phyloP scores from a whole-genome alignment of 2,888 invertebrate species.

The Trisateles emortualis region DNA sequence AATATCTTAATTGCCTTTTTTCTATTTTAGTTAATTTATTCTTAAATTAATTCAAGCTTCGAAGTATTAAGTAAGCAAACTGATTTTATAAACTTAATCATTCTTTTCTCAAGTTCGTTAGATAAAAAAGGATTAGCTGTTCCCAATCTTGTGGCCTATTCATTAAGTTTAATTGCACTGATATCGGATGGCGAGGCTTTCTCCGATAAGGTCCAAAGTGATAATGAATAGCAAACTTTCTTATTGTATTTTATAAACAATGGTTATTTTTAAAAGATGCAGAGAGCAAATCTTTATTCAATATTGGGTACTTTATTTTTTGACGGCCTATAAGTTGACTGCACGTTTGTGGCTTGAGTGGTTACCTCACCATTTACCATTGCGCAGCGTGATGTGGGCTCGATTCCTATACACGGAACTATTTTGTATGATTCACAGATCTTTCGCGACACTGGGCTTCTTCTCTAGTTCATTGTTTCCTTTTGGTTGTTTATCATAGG shows the following conservation, averaged over 20 bases:
- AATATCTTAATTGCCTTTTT: neutral
- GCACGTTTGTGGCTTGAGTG: no score
- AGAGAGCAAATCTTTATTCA: neutral
- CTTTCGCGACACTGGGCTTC: no score
- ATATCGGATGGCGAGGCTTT: slow-evolving; percentile 23
- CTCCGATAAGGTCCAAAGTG: slow-evolving; percentile 30
- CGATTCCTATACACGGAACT: no score
- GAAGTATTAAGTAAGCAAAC: slow-evolving; percentile 11
- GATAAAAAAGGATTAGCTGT: slow-evolving; percentile 29
- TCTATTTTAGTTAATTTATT: slow-evolving; percentile 8
- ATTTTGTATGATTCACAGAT: no score
- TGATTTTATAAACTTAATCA: slow-evolving; percentile 20
- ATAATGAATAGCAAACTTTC: slow-evolving; percentile 35
- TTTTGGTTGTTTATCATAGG: no score
- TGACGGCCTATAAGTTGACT: no score
- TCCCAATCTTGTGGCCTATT: slow-evolving; percentile 33
- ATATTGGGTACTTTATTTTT: no score
- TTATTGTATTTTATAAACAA: slow-evolving; percentile 36
- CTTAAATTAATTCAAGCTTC: slow-evolving; percentile 29
- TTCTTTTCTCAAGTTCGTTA: slow-evolving; percentile 22
- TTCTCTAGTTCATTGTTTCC: no score
- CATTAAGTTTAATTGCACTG: slow-evolving; percentile 41
- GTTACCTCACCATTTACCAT: no score
- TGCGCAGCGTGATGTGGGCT: no score
- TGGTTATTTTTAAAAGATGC: slow-evolving; percentile 2